Percentiles rank a stretch among this genome's conserved stretches.
Evolutionary conservation across 1,140 invertebrate genomes (phyloP).

Genomic region (Ctenoplectra terminalis): DNA sequence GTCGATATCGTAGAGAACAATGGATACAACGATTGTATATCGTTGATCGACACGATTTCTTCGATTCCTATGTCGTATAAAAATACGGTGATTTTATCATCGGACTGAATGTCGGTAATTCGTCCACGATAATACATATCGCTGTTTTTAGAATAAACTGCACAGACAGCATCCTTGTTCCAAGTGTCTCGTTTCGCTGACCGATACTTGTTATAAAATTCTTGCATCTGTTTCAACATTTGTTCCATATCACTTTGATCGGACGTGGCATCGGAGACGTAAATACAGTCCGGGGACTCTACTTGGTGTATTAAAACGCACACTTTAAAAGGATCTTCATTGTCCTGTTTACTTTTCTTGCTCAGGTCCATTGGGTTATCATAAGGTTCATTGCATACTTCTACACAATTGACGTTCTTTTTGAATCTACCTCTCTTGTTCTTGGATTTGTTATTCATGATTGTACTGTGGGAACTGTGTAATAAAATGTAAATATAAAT

Average conservation of each 20-base stretch:
- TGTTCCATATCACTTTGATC: slow-evolving; percentile 74
- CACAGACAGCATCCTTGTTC: slow-evolving; percentile 81
- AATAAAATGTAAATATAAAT: background rate
- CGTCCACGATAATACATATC: slow-evolving; percentile 83
- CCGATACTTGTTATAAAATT: slow-evolving; percentile 78
- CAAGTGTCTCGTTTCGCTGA: slow-evolving; percentile 69
- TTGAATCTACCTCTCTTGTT: background rate
- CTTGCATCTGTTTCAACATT: slow-evolving; percentile 81
- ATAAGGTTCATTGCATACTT: background rate
- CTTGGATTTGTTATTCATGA: background rate
- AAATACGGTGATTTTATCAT: slow-evolving; percentile 77
- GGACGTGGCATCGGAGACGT: slow-evolving; percentile 79
- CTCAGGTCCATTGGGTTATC: background rate
- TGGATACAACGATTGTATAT: slow-evolving; percentile 78
- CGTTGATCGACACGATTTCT: slow-evolving; percentile 77
- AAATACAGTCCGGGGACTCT: slow-evolving; percentile 83
- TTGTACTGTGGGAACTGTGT: background rate
- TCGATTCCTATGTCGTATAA: slow-evolving; percentile 83
- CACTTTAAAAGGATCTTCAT: slow-evolving; percentile 81
- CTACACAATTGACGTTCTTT: background rate
- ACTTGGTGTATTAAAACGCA: slow-evolving; percentile 81
- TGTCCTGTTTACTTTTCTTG: background rate
- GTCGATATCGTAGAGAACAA: slow-evolving; percentile 79
- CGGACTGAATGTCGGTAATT: slow-evolving; percentile 77
- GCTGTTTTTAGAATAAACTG: slow-evolving; percentile 79